phyloP scores from a whole-genome alignment of 1,140 invertebrate species.

The Drosophila carrolli region DNA sequence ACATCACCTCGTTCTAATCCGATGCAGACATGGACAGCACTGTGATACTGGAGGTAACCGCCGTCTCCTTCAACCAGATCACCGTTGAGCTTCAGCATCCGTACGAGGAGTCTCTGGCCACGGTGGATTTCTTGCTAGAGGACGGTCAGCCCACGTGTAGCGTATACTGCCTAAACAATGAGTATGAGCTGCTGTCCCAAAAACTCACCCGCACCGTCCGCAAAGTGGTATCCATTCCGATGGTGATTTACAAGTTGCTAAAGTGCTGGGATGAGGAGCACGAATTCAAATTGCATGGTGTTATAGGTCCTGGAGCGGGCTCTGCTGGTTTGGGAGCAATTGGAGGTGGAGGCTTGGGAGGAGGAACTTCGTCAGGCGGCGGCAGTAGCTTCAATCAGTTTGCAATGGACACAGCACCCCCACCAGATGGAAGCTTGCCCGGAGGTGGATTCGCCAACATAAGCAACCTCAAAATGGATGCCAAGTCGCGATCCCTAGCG shows the following conservation, averaged over 20 bases:
- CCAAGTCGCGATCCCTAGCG: slow-evolving; percentile 61
- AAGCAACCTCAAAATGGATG: slow-evolving; percentile 59
- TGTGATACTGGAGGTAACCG: slow-evolving; percentile 96
- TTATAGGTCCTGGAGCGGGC: slow-evolving; percentile 84
- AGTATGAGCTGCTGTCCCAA: slow-evolving; percentile 87
- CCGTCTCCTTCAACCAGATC: slow-evolving; percentile 94
- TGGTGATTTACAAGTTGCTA: slow-evolving; percentile 91
- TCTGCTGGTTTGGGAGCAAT: slow-evolving; percentile 71
- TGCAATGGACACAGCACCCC: slow-evolving; percentile 43
- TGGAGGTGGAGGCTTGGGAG: slow-evolving; percentile 34
- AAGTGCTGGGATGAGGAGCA: slow-evolving; percentile 88
- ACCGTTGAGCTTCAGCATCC: slow-evolving; percentile 97
- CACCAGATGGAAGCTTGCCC: slow-evolving; percentile 31
- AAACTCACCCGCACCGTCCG: slow-evolving; percentile 94
- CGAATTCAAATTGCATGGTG: slow-evolving; percentile 85
- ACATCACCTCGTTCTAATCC: slow-evolving; percentile 18
- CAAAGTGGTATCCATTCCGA: slow-evolving; percentile 95
- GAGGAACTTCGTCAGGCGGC: slow-evolving; percentile 4
- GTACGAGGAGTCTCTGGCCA: slow-evolving; percentile 95
- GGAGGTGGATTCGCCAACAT: slow-evolving; percentile 53
- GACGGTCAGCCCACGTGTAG: slow-evolving; percentile 90
- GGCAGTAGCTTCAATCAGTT: slow-evolving; percentile 56
- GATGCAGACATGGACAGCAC: slow-evolving; percentile 90
- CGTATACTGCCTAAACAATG: slow-evolving; percentile 87
- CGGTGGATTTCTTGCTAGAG: slow-evolving; percentile 94